phyloP scores from a whole-genome alignment of 2,888 invertebrate genomes.

The Amphipyra tragopoginis region DNA sequence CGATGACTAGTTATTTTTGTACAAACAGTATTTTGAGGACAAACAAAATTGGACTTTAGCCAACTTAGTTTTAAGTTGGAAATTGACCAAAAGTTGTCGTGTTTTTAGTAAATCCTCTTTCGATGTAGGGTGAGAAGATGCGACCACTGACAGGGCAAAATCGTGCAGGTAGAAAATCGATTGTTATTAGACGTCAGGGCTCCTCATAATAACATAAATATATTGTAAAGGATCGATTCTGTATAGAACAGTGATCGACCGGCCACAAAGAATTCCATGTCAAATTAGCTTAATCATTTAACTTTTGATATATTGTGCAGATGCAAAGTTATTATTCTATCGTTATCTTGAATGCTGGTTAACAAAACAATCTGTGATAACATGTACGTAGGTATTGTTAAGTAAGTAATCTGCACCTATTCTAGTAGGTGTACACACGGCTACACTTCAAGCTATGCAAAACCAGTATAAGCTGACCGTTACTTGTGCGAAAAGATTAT shows the following conservation, averaged over 20 bases:
- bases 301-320: conserved; percentile 47
- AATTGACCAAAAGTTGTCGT: conserved; percentile 16
- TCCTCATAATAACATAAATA: conserved; percentile 71
- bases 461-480: too few species aligned
- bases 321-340: conserved; percentile 24
- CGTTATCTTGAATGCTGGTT: neutral
- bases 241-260: conserved; percentile 55
- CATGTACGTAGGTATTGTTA: too few species aligned
- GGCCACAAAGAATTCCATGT: conserved; percentile 63
- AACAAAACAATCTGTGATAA: too few species aligned
- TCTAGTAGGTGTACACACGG: too few species aligned
- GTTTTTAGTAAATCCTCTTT: conserved; percentile 72
- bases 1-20: conserved; percentile 84
- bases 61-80: rapidly evolving
- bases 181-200: conserved; percentile 77
- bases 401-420: too few species aligned
- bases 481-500: too few species aligned
- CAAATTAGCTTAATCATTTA: conserved; percentile 67
- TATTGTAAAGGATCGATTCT: conserved; percentile 66
- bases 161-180: conserved; percentile 85
- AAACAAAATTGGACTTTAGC: conserved; percentile 40
- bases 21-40: conserved; percentile 65
- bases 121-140: conserved; percentile 77
- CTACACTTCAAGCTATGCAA: too few species aligned
- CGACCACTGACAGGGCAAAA: conserved; percentile 74